Conservation (phyloP, 2,113 vertebrate genomes). For the Brienomyrus longianalis region DNA sequence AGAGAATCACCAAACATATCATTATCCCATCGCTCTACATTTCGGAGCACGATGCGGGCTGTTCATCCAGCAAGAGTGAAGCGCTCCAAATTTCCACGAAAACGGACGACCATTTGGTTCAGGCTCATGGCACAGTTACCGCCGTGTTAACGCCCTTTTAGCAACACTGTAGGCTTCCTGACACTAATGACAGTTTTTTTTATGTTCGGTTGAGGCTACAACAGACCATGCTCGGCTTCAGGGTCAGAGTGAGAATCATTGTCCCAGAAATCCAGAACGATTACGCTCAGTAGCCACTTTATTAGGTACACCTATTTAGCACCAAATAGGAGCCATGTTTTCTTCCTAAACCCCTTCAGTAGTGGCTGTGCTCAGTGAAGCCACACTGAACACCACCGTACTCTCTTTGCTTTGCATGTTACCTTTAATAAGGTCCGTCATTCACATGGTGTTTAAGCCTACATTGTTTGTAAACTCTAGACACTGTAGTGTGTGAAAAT, state of each 20-base stretch:
- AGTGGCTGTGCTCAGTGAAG: not conserved
- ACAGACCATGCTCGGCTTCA: not conserved
- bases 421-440: not conserved
- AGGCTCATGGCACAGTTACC: not conserved
- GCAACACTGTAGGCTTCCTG: not conserved
- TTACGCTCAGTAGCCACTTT: not conserved
- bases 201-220: not conserved
- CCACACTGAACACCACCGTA: not conserved
- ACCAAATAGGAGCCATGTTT: not conserved
- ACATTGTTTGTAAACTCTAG: too few relatives aligned
- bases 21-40: not conserved
- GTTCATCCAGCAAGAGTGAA: not conserved
- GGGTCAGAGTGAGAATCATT: constrained; percentile 7
- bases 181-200: not conserved
- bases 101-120: not conserved
- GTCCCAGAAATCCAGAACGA: constrained; percentile 11
- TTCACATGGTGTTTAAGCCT: not conserved
- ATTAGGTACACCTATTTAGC: not conserved
- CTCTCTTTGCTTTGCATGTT: not conserved
- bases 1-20: not conserved
- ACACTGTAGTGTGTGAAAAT: not conserved
- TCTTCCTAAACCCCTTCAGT: not conserved
- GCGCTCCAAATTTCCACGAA: not conserved
- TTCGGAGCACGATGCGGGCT: not conserved
- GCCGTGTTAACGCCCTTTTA: not conserved